Percentiles rank a stretch among this genome's conserved stretches.
Conservation (phyloP, 2,113 vertebrate species). For the Danionella cerebrum region DNA sequence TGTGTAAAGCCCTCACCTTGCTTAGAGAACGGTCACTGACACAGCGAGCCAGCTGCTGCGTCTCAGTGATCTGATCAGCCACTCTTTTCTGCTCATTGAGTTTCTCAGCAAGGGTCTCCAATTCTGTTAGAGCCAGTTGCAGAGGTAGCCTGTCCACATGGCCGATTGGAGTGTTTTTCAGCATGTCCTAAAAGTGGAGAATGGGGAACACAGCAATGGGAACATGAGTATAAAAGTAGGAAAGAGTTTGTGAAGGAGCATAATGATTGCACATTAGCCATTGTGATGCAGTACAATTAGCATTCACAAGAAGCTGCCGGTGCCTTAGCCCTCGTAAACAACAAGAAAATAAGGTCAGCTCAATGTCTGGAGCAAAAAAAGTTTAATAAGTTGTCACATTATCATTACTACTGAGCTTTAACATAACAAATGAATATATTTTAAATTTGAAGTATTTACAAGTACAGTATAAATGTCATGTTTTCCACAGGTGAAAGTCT, state of each 20-base stretch:
- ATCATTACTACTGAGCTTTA: constrained; percentile 9
- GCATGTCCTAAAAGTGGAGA: constrained; percentile 76
- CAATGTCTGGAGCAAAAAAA: background rate
- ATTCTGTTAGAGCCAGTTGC: constrained; percentile 90
- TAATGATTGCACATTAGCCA: background rate
- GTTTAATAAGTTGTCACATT: background rate
- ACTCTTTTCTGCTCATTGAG: constrained; percentile 92
- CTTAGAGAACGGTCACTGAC: constrained; percentile 83
- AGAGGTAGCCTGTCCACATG: constrained; percentile 85
- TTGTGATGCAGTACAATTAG: background rate
- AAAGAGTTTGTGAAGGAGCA: no score
- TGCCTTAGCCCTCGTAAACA: background rate
- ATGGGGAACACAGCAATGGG: background rate
- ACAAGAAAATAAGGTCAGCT: background rate
- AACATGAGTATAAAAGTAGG: background rate
- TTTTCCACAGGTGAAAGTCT: no score
- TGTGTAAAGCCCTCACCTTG: constrained; percentile 66
- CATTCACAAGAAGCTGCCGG: background rate
- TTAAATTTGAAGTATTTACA: no score
- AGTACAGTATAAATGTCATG: no score
- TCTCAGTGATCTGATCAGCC: constrained; percentile 88
- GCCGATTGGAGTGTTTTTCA: constrained; percentile 87
- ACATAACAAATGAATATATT: no score
- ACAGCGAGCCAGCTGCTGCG: constrained; percentile 88
- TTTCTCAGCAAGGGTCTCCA: constrained; percentile 89